Evolutionary conservation across 1,140 invertebrate genomes (phyloP).

Genomic region (Helicoverpa zea): DNA sequence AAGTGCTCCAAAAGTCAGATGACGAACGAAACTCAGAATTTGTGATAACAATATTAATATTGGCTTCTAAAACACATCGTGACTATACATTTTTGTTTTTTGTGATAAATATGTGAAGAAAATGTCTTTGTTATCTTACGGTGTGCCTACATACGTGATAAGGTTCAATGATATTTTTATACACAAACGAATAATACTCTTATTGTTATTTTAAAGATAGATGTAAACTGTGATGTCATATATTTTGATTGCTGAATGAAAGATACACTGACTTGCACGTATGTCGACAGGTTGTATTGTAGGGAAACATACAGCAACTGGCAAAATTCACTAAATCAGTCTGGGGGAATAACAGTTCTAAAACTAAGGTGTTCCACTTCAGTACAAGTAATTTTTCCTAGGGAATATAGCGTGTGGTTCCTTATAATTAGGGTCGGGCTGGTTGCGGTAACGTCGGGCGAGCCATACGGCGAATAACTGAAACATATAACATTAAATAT

Average conservation of each 20-base stretch:
- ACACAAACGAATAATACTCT: not conserved
- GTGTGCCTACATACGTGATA: not conserved
- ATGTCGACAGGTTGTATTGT: not conserved
- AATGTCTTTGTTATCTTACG: not conserved
- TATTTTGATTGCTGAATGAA: too few relatives aligned
- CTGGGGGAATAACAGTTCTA: constrained; percentile 36
- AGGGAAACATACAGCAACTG: not conserved
- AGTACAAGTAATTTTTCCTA: constrained; percentile 88
- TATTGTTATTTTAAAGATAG: too few relatives aligned
- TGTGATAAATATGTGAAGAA: too few relatives aligned
- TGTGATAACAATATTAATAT: too few relatives aligned
- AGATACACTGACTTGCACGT: not conserved
- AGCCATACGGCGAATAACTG: constrained; percentile 92
- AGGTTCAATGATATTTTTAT: not conserved
- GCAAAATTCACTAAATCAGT: constrained; percentile 37
- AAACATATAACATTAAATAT: constrained; percentile 52
- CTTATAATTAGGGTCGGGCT: constrained; percentile 90
- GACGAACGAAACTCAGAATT: too few relatives aligned
- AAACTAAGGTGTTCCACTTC: constrained; percentile 33
- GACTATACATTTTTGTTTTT: too few relatives aligned
- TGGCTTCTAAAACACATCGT: too few relatives aligned
- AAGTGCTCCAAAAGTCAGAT: too few relatives aligned
- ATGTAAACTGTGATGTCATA: too few relatives aligned
- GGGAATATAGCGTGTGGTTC: constrained; percentile 90
- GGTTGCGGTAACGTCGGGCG: constrained; percentile 91